Base-by-base conservation (phyloP, 30 jellyfish, hydroid and myxozoan species). In the Chironex yamaguchii region DNA sequence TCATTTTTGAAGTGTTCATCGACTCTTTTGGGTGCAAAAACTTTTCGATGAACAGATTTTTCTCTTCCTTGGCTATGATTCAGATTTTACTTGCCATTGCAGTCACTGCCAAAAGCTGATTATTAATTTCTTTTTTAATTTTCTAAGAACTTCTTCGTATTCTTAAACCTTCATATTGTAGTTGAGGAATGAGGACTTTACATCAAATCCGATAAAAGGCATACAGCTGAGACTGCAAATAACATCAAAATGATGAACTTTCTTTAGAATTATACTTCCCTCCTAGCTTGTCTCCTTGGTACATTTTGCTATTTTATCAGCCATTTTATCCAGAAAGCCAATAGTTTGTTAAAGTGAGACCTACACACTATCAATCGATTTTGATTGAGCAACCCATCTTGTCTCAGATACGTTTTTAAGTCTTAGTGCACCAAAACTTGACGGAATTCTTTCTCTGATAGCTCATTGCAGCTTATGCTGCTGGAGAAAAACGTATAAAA, bases 341-440 rank as follows among this genome's bases (percentile, higher is more conserved):
- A n/a, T n/a, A n/a, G n/a, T n/a, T n/a, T n/a, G n/a, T n/a, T n/a
- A n/a, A n/a, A n/a, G n/a, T n/a, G n/a, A n/a, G n/a, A n/a, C n/a
- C n/a, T n/a, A n/a, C n/a, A n/a, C n/a, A n/a, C n/a, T n/a, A n/a
- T n/a, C n/a, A n/a, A n/a, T n/a, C n/a, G n/a, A n/a, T n/a, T n/a
- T n/a, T n/a, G n/a, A n/a, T n/a, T n/a, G n/a, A n/a, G n/a, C n/a
- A n/a, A n/a, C n/a, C n/a, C n/a, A n/a, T n/a, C n/a, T n/a, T 68
- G 89, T 77, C 35, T 77, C 80, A 67, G 89, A 77, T 17, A 77
- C 9, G 25, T 75, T 49, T 50, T 34, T 75, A 58, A 75, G 20
- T 28, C 11, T 75, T 34, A 75, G 25, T n/a, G 88, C 2, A 14
- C 88, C 79, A 28, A 53, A 1, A 75, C 26, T 48, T 75, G 29